Base-by-base conservation (phyloP, 1,140 invertebrate genomes). In the Leptinotarsa lineolata region DNA sequence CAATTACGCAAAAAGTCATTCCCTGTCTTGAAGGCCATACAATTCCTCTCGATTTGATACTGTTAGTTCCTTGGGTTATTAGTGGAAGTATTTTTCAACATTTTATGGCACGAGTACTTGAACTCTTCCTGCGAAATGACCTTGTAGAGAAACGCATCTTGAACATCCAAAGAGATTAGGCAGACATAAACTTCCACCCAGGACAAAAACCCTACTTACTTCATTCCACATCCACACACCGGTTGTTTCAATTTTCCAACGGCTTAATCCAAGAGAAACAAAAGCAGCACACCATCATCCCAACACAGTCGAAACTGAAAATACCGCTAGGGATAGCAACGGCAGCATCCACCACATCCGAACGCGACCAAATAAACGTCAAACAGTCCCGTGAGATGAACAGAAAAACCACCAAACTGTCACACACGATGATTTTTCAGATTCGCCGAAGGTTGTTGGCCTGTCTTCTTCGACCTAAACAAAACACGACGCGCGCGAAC, bases 151-250 rank as follows among this genome's bases (percentile, higher is more conserved):
- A 30, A 30, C 6, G 6, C 6, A 30, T 30, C 8, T 1, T 30
- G 30, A 30, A 30, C 6, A 30, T 30, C 0, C 30, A 1, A 30
- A 2, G 30, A 0, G 30, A 30, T 30, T 30, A 30, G 30, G 6
- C 30, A 1, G 30, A 30, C 1, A 5, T 8, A 30, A 30, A 30
- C 30, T 30, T 30, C 30, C 30, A 30, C 30, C 30, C 30, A 8
- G 30, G 30, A 1, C 6, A 54, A n/a, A 16, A 54, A 54, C n/a
- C 48, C 48, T 54, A 54, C 48, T 54, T n/a, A 54, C 48, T 54
- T 54, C 48, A 54, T 54, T 54, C 48, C 48, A 54, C 48, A 54
- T 54, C 48, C 48, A 54, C 48, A 54, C 48, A 54, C 48, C 48
- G 13, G 13, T 54, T 4, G 48, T n/a, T 54, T 54, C 48, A 54